These are phyloP conservation scores for Ciconia boyciana DNA, from an alignment of 2,113 vertebrate genomes.

Conservation along the genomic window DNA sequence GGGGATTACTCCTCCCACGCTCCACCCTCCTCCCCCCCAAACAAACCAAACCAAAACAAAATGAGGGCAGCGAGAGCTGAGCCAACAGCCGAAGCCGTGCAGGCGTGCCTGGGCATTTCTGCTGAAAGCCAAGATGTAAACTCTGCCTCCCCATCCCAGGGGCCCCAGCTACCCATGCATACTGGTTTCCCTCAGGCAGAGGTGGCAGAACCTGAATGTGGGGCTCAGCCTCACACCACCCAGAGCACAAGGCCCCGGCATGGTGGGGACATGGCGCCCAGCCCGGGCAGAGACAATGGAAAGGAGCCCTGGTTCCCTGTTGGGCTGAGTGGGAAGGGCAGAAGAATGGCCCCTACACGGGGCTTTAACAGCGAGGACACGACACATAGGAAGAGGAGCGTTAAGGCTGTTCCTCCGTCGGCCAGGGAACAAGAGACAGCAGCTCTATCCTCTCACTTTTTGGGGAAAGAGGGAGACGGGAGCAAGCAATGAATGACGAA, in stretches of 20 bases:
- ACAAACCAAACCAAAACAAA: neutral
- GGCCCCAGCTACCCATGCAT: neutral
- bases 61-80: neutral
- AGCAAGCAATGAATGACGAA: neutral
- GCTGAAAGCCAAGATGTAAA: neutral
- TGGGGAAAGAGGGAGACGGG: neutral
- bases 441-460: neutral
- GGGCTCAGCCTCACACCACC: neutral
- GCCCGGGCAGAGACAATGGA: fast-evolving
- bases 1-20: neutral
- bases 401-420: neutral
- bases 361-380: neutral
- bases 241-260: neutral
- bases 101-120: neutral
- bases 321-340: neutral
- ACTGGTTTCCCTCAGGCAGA: neutral
- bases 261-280: neutral
- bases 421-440: neutral
- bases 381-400: neutral
- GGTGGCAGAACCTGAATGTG: neutral
- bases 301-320: neutral
- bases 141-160: neutral
- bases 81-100: neutral
- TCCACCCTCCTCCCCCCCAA: no score
- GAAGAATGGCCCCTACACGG: neutral